These are phyloP conservation scores for Centropyge bicolor DNA, from an alignment of 2,797 vertebrate genomes.

Conservation along the genomic window DNA sequence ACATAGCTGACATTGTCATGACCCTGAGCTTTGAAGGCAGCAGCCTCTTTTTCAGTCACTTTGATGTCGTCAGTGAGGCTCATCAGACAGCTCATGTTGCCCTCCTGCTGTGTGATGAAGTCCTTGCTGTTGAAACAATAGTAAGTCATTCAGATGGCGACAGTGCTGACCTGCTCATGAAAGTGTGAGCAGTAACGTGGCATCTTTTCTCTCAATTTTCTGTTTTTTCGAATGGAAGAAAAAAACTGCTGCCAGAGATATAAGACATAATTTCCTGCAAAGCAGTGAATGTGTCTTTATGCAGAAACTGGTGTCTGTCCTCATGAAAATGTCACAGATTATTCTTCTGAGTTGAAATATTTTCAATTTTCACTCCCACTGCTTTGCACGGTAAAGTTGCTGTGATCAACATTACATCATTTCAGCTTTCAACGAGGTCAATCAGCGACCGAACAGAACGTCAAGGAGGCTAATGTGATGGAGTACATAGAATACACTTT, in stretches of 20 bases:
- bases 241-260: not conserved
- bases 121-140: slow-evolving; percentile 30
- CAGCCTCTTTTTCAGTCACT: slow-evolving; percentile 21
- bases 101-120: slow-evolving; percentile 22
- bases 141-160: slow-evolving; percentile 8
- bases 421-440: slow-evolving; percentile 5
- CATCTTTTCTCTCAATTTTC: slow-evolving; percentile 2
- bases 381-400: not conserved
- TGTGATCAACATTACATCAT: not conserved
- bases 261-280: not conserved
- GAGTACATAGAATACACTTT: slow-evolving; percentile 21
- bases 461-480: slow-evolving; percentile 1
- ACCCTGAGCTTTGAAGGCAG: slow-evolving; percentile 26
- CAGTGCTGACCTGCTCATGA: slow-evolving; percentile 27
- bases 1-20: slow-evolving; percentile 15
- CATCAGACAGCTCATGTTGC: slow-evolving; percentile 32
- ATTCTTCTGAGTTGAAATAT: not conserved
- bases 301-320: not conserved
- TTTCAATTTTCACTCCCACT: not conserved
- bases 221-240: not conserved
- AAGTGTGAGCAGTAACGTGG: not conserved
- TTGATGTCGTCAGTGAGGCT: slow-evolving; percentile 35
- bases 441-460: not conserved
- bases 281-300: not conserved
- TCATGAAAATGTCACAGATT: not conserved